phyloP scores from a whole-genome alignment of 35 echinoderm and acorn worm species.

The Diadema setosum region DNA sequence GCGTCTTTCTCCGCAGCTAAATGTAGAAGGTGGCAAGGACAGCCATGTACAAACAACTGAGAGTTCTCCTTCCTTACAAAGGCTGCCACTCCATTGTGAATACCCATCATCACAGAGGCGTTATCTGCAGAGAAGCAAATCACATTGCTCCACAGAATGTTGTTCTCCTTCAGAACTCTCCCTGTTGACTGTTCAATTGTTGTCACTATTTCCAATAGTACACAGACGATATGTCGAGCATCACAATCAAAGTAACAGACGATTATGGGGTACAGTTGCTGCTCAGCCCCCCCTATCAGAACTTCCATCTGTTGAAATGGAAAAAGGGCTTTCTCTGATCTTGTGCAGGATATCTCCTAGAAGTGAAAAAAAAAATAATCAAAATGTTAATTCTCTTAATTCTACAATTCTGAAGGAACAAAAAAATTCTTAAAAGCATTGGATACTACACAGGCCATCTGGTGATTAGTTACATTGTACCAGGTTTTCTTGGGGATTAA shows the following conservation, averaged over 20 bases:
- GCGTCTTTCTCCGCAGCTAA: constrained; percentile 33
- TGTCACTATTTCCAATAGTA: constrained; percentile 17
- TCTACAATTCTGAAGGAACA: too few species aligned
- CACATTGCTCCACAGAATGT: constrained; percentile 33
- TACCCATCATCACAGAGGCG: constrained; percentile 43
- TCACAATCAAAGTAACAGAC: constrained; percentile 45
- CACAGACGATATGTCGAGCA: constrained; percentile 14
- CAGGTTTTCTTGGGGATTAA: too few species aligned
- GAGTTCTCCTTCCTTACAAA: constrained; percentile 28
- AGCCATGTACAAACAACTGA: not conserved
- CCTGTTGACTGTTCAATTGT: constrained; percentile 49
- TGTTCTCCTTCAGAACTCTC: not conserved
- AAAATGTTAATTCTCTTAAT: too few species aligned
- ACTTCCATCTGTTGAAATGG: constrained; percentile 51
- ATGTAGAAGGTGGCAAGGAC: constrained; percentile 25
- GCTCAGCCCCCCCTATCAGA: constrained; percentile 44
- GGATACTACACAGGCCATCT: too few species aligned
- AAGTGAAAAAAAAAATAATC: too few species aligned
- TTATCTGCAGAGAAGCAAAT: constrained; percentile 20
- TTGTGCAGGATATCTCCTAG: constrained; percentile 35
- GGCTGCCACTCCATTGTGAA: constrained; percentile 36
- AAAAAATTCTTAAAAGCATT: too few species aligned
- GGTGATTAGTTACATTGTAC: too few species aligned
- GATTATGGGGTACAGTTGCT: constrained; percentile 61
- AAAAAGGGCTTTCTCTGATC: constrained; percentile 28